Percentiles rank a stretch among this genome's conserved stretches.
phyloP scores from a whole-genome alignment of 2,888 invertebrate genomes.

The Latrodectus elegans region DNA sequence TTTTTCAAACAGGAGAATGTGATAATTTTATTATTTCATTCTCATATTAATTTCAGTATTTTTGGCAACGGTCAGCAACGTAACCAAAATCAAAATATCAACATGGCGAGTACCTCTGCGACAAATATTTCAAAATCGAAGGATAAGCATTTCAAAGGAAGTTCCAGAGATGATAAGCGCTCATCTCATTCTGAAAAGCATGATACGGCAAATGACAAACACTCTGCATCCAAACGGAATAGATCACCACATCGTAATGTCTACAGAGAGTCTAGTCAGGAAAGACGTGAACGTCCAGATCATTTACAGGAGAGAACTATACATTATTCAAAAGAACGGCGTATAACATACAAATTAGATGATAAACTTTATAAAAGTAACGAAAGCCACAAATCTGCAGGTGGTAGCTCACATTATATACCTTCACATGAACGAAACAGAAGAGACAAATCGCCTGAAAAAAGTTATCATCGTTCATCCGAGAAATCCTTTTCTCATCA shows the following conservation, averaged over 20 bases:
- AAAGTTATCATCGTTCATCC: neutral
- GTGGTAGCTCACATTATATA: too few species aligned
- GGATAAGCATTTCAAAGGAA: conserved; percentile 15
- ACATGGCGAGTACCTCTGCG: conserved; percentile 19
- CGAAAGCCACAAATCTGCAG: too few species aligned
- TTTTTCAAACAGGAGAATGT: too few species aligned
- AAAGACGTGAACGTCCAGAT: neutral
- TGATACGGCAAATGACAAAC: conserved; percentile 4
- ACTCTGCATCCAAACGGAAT: neutral
- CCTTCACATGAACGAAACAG: too few species aligned
- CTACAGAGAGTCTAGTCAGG: neutral
- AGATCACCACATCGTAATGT: neutral
- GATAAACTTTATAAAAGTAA: too few species aligned
- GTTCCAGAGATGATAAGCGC: conserved; percentile 2
- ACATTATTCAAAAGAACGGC: neutral
- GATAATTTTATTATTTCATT: too few species aligned
- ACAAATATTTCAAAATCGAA: neutral
- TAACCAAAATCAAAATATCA: too few species aligned
- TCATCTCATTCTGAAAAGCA: conserved; percentile 1
- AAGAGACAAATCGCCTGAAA: neutral
- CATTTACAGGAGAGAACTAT: conserved; percentile 1
- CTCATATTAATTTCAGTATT: too few species aligned
- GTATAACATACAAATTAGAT: neutral
- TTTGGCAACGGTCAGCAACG: too few species aligned
- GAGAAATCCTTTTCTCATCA: too few species aligned